Evolutionary conservation across 2,888 invertebrate genomes (phyloP), one percentile per base, ranked within the genome.

Genomic region (Acanthosepion lycidas): DNA sequence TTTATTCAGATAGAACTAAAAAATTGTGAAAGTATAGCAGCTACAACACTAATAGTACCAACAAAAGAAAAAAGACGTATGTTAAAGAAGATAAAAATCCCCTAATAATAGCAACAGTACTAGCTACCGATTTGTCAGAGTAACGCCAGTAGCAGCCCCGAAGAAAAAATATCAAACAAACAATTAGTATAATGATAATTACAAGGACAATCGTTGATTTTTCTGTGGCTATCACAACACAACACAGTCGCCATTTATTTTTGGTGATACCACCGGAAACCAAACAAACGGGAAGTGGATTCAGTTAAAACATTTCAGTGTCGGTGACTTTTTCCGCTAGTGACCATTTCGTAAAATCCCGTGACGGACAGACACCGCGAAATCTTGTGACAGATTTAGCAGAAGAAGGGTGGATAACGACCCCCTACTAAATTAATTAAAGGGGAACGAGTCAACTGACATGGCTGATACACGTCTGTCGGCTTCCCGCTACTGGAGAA

Each of bases 391-490:
- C 78, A 78, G 78, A 78, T 78, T 78, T 78, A 78, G 15, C 78
- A n/a, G 12, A 78, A 78, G 78, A 18, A n/a, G 78, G 33, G n/a
- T 78, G 78, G 15, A 78, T 78, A n/a, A n/a, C n/a, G 78, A 78
- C 78, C 78, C 78, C 78, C 78, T 78, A n/a, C 78, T 78, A 78
- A n/a, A n/a, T 78, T 78, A 78, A 78, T 78, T 78, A 78, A 33
- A 78, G 78, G 78, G 78, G 9, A 33, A 33, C 78, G 33, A 18
- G 18, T 78, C 78, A 3, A n/a, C 78, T n/a, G n/a, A 78, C 78
- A 78, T n/a, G n/a, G n/a, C 78, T n/a, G 78, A n/a, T n/a, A n/a
- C n/a, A 12, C 33, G 78, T 78, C 78, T 78, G 78, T 78, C 78
- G 78, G 78, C 78, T 78, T 78, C n/a, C n/a, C 78, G 78, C 78